A percentile compares a stretch with the other conserved stretches of the same genome.
Evolutionary conservation across 2,888 invertebrate genomes (phyloP).

Genomic region (Drosophila robusta): DNA sequence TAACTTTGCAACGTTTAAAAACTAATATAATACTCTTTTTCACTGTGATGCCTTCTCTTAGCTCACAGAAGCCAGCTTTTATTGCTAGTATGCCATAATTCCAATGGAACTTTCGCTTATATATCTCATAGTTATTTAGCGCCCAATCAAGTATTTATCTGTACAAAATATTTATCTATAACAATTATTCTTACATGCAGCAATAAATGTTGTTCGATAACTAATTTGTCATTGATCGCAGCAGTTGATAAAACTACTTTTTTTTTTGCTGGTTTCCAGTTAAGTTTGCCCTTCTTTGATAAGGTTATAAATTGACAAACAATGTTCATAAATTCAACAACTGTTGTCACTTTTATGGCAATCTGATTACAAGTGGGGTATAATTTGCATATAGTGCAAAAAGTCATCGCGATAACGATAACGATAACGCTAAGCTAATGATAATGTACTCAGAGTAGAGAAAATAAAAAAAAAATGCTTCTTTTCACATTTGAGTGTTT

Average conservation of each 20-base stretch:
- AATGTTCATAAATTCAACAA: slow-evolving; percentile 24
- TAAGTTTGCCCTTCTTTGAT: background rate
- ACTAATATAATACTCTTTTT: too few species aligned
- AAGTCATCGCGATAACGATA: slow-evolving; percentile 5
- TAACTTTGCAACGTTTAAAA: too few species aligned
- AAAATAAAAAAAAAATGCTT: background rate
- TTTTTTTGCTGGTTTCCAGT: background rate
- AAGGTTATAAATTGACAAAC: slow-evolving; percentile 28
- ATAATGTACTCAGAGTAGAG: background rate
- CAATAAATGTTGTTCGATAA: slow-evolving; percentile 6
- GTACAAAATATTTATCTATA: slow-evolving; percentile 1
- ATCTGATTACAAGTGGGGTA: background rate
- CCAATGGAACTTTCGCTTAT: too few species aligned
- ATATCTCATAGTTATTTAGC: background rate
- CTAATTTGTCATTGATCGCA: slow-evolving; percentile 19
- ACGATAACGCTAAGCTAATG: slow-evolving; percentile 3
- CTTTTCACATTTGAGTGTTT: background rate
- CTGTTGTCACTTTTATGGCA: slow-evolving; percentile 4
- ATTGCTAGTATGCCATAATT: too few species aligned
- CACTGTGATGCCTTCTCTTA: too few species aligned
- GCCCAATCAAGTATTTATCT: slow-evolving; percentile 2
- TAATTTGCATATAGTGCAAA: slow-evolving; percentile 19
- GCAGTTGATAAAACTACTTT: slow-evolving; percentile 16
- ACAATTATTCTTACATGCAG: background rate
- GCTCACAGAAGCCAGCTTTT: too few species aligned